These are phyloP conservation scores for Solenopsis invicta DNA, from an alignment of 1,140 invertebrate species.

Conservation along the genomic window DNA sequence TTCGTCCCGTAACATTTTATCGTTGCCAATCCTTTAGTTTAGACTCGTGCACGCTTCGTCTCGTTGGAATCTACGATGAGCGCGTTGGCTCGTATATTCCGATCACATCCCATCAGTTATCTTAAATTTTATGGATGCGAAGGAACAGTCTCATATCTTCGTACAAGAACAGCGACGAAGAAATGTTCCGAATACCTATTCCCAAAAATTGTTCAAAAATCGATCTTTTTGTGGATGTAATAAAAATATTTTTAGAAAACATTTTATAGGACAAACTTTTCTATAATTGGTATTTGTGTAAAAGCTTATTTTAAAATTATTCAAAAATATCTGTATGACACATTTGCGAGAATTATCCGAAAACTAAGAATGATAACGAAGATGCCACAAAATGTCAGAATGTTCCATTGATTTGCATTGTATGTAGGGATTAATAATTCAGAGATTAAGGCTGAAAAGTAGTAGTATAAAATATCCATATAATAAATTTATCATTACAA, in stretches of 20 bases:
- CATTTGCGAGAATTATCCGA: not conserved
- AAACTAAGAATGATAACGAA: not conserved
- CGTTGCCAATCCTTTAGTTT: conserved; percentile 7
- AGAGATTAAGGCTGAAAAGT: not conserved
- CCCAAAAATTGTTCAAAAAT: not conserved
- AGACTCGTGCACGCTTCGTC: conserved; percentile 19
- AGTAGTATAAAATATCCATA: not conserved
- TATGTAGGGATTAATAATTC: not conserved
- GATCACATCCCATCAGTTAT: conserved; percentile 53
- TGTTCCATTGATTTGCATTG: not conserved
- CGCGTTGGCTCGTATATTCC: conserved; percentile 41
- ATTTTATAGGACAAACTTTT: not conserved
- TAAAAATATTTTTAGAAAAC: not conserved
- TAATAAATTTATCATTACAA: not conserved
- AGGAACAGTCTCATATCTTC: conserved; percentile 15
- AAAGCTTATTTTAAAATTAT: not conserved
- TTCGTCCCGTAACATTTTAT: conserved; percentile 35
- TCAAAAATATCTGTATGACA: not conserved
- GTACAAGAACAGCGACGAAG: conserved; percentile 1
- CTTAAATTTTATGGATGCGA: conserved; percentile 42
- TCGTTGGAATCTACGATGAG: not conserved
- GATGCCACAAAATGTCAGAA: not conserved
- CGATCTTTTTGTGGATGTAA: not conserved
- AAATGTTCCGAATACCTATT: conserved; percentile 14
- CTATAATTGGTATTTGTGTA: not conserved